Evolutionary conservation across 2,888 invertebrate genomes (phyloP).

Genomic region (Saturnia pavonia): DNA sequence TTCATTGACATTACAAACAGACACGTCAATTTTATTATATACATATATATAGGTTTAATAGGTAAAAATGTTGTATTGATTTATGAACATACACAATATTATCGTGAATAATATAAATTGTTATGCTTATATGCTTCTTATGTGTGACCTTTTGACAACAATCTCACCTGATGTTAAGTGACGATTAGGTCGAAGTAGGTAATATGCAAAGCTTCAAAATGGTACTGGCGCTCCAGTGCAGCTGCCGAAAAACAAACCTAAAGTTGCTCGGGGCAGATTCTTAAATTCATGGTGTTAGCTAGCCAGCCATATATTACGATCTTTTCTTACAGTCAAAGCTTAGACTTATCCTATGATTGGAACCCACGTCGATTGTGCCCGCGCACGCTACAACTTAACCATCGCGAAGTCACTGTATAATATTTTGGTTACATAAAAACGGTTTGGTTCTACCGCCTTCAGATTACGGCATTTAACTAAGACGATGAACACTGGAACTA

Average conservation of each 20-base stretch:
- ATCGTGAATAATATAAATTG: too few species aligned
- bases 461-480: constrained; percentile 7
- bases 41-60: too few species aligned
- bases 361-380: neutral
- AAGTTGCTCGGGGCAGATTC: neutral
- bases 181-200: too few species aligned
- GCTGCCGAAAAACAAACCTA: neutral
- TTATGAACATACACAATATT: too few species aligned
- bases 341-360: neutral
- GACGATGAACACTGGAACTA: neutral
- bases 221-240: neutral
- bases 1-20: too few species aligned
- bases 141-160: too few species aligned
- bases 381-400: neutral
- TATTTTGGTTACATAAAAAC: constrained; percentile 6
- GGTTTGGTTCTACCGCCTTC: neutral
- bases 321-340: too few species aligned
- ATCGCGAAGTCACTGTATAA: neutral
- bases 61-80: too few species aligned
- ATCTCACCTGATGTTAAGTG: too few species aligned
- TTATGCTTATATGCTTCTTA: too few species aligned
- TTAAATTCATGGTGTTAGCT: neutral
- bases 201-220: too few species aligned
- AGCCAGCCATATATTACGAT: neutral
- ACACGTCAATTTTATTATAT: too few species aligned